Evolutionary conservation across 2,888 invertebrate species (phyloP).

Genomic region (Pyrocoelia pectoralis): DNA sequence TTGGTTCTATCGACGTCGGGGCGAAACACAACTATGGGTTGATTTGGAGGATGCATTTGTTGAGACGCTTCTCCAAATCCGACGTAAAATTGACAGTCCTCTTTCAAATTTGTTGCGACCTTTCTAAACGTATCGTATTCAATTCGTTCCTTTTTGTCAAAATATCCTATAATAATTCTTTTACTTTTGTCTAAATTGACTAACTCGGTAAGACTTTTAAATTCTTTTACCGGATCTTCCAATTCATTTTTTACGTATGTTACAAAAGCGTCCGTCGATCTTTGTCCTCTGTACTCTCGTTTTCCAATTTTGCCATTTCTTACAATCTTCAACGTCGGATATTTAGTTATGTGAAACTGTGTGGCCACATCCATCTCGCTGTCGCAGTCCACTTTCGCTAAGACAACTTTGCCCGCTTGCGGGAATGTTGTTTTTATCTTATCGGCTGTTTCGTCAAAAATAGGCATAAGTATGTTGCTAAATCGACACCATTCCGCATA

Average conservation of each 20-base stretch:
- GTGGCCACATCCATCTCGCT: conserved; percentile 86
- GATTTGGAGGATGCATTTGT: conserved; percentile 87
- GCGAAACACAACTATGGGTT: conserved; percentile 83
- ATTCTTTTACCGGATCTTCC: conserved; percentile 84
- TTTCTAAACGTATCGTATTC: conserved; percentile 83
- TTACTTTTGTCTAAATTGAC: conserved; percentile 80
- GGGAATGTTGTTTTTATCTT: conserved; percentile 82
- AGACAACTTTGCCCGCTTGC: conserved; percentile 83
- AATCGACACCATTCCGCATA: conserved; percentile 99
- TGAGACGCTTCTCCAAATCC: conserved; percentile 86
- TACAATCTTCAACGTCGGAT: conserved; percentile 96
- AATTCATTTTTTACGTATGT: conserved; percentile 90
- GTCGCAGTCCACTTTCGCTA: conserved; percentile 98
- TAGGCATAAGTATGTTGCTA: conserved; percentile 95
- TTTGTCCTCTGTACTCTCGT: conserved; percentile 87
- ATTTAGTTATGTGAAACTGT: conserved; percentile 96
- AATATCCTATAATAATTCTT: conserved; percentile 85
- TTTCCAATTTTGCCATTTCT: conserved; percentile 90
- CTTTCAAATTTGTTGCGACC: conserved; percentile 87
- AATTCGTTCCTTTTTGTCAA: conserved; percentile 80
- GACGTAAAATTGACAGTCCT: conserved; percentile 94
- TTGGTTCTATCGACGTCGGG: conserved; percentile 81
- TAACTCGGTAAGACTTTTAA: conserved; percentile 75
- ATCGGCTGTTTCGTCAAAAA: conserved; percentile 95
- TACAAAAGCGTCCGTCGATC: conserved; percentile 90